Conservation (phyloP, 2,888 invertebrate species). For the Drosophila hamatofila region DNA sequence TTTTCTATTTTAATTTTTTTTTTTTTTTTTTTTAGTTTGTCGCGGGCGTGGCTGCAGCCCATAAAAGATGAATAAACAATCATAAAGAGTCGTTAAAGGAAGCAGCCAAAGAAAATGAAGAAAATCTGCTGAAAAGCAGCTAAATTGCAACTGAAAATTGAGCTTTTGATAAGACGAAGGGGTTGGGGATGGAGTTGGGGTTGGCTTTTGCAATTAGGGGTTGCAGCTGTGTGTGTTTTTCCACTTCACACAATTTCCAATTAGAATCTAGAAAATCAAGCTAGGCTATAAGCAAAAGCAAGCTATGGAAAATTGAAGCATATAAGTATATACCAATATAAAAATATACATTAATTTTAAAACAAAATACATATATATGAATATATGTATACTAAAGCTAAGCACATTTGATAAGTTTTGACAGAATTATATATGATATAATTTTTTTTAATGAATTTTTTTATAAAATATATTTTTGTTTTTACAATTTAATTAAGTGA, state of each 20-base stretch:
- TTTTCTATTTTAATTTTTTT: neutral
- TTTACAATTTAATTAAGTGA: too few species aligned
- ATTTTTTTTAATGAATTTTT: too few species aligned
- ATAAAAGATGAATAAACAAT: slow-evolving; percentile 8
- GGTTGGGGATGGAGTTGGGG: neutral
- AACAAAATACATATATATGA: too few species aligned
- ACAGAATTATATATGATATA: too few species aligned
- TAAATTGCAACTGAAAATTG: slow-evolving; percentile 43
- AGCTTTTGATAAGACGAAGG: neutral
- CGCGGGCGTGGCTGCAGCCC: slow-evolving; percentile 15
- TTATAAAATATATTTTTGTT: too few species aligned
- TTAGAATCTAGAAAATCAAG: neutral
- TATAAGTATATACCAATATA: neutral
- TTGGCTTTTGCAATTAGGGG: neutral
- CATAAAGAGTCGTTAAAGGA: slow-evolving; percentile 12
- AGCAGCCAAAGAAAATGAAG: slow-evolving; percentile 14
- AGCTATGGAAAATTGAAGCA: neutral
- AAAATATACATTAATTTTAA: too few species aligned
- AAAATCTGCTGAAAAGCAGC: slow-evolving; percentile 42
- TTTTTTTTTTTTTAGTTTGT: slow-evolving; percentile 4
- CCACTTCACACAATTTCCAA: slow-evolving; percentile 5
- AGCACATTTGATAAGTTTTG: too few species aligned
- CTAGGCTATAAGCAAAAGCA: neutral
- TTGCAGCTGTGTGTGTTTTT: slow-evolving; percentile 2
- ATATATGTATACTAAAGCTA: too few species aligned